Evolutionary conservation across 37 sponge, comb jelly and placozoan species (phyloP).

Genomic region (Ianthella basta): DNA sequence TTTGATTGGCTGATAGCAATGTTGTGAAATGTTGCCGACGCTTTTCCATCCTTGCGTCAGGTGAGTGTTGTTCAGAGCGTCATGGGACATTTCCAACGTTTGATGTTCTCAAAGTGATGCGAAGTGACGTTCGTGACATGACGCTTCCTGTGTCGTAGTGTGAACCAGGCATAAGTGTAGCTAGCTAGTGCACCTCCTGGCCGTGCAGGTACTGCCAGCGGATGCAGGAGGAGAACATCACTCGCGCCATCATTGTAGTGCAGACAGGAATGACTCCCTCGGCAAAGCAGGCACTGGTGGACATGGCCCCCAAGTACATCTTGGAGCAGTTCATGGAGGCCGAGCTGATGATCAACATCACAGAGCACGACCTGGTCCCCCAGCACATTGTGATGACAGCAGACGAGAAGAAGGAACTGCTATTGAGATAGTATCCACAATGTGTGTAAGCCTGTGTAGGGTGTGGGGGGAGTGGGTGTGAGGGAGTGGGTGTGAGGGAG

Average conservation of each 20-base stretch:
- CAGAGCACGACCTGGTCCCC: constrained; percentile 95
- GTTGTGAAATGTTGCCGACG: no score
- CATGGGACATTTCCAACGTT: no score
- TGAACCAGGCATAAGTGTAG: not conserved
- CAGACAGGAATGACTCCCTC: constrained; percentile 98
- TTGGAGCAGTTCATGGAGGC: constrained; percentile 97
- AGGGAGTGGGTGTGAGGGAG: no score
- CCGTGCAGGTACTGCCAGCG: constrained; percentile 81
- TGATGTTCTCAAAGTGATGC: no score
- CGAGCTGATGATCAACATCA: constrained; percentile 99
- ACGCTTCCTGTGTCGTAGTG: no score
- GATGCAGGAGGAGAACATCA: constrained; percentile 98
- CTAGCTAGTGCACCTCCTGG: not conserved
- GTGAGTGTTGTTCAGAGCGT: no score
- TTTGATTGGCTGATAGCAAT: no score
- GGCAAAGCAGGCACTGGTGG: constrained; percentile 91
- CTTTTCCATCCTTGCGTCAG: no score
- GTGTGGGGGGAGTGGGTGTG: no score
- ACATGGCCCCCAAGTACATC: constrained; percentile 96
- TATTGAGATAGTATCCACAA: constrained; percentile 76
- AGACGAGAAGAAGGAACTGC: constrained; percentile 96
- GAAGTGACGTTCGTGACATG: no score
- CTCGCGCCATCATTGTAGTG: constrained; percentile 95
- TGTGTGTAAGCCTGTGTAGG: no score
- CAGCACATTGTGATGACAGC: constrained; percentile 95